Conservation (phyloP, 2,888 invertebrate species). For the Stenodera caucasica region DNA sequence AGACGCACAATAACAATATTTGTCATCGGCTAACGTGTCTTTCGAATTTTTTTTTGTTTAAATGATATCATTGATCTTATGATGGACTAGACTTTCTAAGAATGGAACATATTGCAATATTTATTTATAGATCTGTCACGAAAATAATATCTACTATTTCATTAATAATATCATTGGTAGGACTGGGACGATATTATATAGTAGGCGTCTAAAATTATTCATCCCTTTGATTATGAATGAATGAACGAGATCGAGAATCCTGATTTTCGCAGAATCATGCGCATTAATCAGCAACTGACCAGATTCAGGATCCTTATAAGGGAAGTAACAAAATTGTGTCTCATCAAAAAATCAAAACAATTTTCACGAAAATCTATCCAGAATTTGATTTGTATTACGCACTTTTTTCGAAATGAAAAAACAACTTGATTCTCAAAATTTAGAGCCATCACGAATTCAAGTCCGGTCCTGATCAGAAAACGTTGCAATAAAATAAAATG, state of each 20-base stretch:
- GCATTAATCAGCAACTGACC: background rate
- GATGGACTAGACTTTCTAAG: background rate
- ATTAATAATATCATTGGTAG: too few relatives aligned
- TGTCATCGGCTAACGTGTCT: background rate
- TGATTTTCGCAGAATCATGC: background rate
- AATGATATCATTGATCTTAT: background rate
- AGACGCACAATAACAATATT: background rate
- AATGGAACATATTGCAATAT: background rate
- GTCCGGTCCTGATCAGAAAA: too few relatives aligned
- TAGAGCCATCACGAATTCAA: too few relatives aligned
- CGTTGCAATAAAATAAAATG: too few relatives aligned
- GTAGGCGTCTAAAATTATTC: background rate
- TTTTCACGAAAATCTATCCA: too few relatives aligned
- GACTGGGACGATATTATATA: too few relatives aligned
- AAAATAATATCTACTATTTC: background rate
- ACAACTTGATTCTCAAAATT: too few relatives aligned
- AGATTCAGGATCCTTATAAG: background rate
- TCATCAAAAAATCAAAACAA: too few relatives aligned
- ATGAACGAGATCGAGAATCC: background rate
- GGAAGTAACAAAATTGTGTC: background rate
- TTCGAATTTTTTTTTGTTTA: background rate
- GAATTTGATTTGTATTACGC: too few relatives aligned
- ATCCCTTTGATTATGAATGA: background rate
- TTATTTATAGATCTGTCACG: slow-evolving; percentile 1
- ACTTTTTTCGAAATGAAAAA: too few relatives aligned